A percentile compares a stretch with the other conserved stretches of the same genome.
phyloP scores from a whole-genome alignment of 2,888 invertebrate genomes.

The Callimorpha dominula region DNA sequence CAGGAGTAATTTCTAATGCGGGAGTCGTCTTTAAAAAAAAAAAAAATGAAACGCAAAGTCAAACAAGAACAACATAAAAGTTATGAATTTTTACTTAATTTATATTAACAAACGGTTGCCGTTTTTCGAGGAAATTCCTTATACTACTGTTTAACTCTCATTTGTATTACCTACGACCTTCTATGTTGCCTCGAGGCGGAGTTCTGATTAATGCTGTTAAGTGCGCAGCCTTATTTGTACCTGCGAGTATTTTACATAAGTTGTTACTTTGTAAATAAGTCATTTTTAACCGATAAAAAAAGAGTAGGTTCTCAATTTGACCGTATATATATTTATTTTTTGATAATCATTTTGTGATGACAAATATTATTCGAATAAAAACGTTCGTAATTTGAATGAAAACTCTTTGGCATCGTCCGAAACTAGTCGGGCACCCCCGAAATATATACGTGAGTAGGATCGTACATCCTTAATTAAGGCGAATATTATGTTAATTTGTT shows the following conservation, averaged over 20 bases:
- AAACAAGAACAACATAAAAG: neutral
- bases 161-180: neutral
- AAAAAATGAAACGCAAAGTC: neutral
- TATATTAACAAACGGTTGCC: slow-evolving; percentile 7
- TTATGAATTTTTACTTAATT: neutral
- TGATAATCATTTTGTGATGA: too few species aligned
- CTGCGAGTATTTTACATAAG: neutral
- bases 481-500: too few species aligned
- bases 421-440: too few species aligned
- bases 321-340: too few species aligned
- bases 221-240: neutral
- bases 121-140: neutral
- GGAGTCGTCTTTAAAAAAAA: neutral
- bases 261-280: slow-evolving; percentile 6
- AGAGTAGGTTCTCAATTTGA: too few species aligned
- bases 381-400: too few species aligned
- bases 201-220: neutral
- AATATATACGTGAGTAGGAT: too few species aligned
- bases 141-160: neutral
- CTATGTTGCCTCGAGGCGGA: slow-evolving; percentile 2
- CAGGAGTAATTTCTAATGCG: too few species aligned
- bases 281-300: too few species aligned
- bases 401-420: too few species aligned
- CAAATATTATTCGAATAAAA: too few species aligned
- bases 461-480: too few species aligned